Base-by-base conservation (phyloP, 2,888 invertebrate species). In the Drosophila setosimentum region DNA sequence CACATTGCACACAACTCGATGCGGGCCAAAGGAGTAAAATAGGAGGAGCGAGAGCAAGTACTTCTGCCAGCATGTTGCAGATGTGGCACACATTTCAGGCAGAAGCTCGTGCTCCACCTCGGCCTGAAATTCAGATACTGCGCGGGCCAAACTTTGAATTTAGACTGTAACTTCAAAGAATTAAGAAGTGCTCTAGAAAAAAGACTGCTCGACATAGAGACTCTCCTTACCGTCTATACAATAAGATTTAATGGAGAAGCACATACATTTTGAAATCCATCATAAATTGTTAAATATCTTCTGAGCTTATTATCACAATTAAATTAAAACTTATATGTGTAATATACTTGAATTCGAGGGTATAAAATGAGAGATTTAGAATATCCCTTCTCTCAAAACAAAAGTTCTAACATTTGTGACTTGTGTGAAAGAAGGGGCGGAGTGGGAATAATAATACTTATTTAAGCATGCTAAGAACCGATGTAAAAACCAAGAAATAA, bases 91-190 rank as follows among this genome's bases (percentile, higher is more conserved):
- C 74, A 85, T 86, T 85, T 85, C 75, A 80, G 80, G 86, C 83
- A 90, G 83, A 85, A 86, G 79, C 87, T 86, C 71, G 78, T 82
- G 84, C 79, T 91, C 91, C 86, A 83, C 85, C 92, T 89, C 81
- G 85, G 87, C 86, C 79, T 84, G 84, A 78, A 70, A 55, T 54
- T 71, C 73, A 62, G 70, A 68, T 51, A 61, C 67, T 51, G 63
- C 48, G 29, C 51, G 50, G 40, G 50, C 18, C 42, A 21, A 63
- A 49, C 57, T 72, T 61, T 71, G 58, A 70, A 78, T 69, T 73
- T 68, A 27, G 35, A 48, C 64, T 72, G 48, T 51, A 29, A 32
- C 7, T 45, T 32, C 30, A 42, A 42, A 45, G 24, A 45, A 27
- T 24, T 16, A 2, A 45, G 45, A 45, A 27, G 24, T 16, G 45